phyloP scores from a whole-genome alignment of 2,888 invertebrate genomes.

The Drosophila phalerata region DNA sequence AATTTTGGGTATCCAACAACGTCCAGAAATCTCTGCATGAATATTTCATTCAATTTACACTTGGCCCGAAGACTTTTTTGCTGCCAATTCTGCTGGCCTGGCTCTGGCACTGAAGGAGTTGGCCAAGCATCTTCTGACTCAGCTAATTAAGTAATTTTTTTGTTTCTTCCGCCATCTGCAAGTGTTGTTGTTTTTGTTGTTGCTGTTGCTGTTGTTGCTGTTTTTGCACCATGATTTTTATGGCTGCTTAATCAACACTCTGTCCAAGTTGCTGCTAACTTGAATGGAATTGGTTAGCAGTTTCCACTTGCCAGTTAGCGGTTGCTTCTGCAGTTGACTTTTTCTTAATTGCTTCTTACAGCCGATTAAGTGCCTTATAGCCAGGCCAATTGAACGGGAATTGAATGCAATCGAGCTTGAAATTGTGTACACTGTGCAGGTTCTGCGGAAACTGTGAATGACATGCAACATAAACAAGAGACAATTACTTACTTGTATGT shows the following conservation, averaged over 20 bases:
- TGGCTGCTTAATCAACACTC: conserved; percentile 75
- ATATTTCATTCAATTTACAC: conserved; percentile 83
- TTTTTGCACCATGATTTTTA: conserved; percentile 45
- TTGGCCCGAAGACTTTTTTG: conserved; percentile 36
- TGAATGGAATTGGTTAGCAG: conserved; percentile 49
- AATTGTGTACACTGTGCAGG: conserved; percentile 49
- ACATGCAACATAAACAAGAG: conserved; percentile 11
- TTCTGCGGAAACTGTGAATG: conserved; percentile 23
- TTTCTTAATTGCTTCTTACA: conserved; percentile 71
- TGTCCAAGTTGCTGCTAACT: conserved; percentile 41
- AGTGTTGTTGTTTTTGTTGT: conserved; percentile 17
- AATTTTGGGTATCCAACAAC: conserved; percentile 63
- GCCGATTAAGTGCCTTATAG: conserved; percentile 61
- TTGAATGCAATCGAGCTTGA: conserved; percentile 63
- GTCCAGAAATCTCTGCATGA: conserved; percentile 75
- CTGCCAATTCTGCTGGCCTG: conserved; percentile 27
- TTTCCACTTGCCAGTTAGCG: conserved; percentile 14
- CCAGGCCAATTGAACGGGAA: conserved; percentile 46
- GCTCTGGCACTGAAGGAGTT: conserved; percentile 12
- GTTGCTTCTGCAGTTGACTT: conserved; percentile 68
- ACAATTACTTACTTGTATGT: conserved; percentile 9
- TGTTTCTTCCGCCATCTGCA: conserved; percentile 35
- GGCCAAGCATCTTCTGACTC: conserved; percentile 40
- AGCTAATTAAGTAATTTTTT: conserved; percentile 81
- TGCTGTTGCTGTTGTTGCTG: conserved; percentile 11